Evolutionary conservation across 2,888 invertebrate genomes (phyloP).

Genomic region (Eristalis tenax): DNA sequence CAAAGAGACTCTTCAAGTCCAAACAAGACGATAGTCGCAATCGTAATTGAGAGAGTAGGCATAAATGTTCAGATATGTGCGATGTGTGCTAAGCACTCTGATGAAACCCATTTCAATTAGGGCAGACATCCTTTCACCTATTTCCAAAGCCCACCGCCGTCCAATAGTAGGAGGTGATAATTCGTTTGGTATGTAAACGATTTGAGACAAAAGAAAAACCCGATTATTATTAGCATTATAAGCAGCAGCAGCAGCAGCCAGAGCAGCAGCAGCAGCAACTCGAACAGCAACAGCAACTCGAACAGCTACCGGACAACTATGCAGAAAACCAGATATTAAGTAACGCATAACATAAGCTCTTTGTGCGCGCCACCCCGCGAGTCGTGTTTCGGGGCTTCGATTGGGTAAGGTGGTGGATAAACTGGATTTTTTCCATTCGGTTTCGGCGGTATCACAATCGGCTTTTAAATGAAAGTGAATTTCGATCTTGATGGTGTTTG

Average conservation of each 20-base stretch:
- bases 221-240: background rate
- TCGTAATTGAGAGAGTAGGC: no score
- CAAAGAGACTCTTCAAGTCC: no score
- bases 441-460: background rate
- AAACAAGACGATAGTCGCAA: no score
- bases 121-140: no score
- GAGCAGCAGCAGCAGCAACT: background rate
- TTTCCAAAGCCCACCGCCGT: no score
- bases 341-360: background rate
- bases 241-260: background rate
- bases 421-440: background rate
- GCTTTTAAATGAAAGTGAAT: background rate
- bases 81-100: no score
- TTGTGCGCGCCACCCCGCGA: no score
- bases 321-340: conserved; percentile 9
- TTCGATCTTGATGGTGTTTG: background rate
- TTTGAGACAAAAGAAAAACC: background rate
- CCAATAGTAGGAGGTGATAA: background rate
- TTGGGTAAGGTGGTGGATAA: conserved; percentile 6
- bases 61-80: no score
- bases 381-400: background rate
- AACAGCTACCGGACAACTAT: background rate
- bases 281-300: background rate
- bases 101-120: no score
- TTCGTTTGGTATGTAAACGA: background rate